These are phyloP conservation scores for Lichenostomus cassidix DNA, from an alignment of 2,113 vertebrate species.

Conservation along the genomic window DNA sequence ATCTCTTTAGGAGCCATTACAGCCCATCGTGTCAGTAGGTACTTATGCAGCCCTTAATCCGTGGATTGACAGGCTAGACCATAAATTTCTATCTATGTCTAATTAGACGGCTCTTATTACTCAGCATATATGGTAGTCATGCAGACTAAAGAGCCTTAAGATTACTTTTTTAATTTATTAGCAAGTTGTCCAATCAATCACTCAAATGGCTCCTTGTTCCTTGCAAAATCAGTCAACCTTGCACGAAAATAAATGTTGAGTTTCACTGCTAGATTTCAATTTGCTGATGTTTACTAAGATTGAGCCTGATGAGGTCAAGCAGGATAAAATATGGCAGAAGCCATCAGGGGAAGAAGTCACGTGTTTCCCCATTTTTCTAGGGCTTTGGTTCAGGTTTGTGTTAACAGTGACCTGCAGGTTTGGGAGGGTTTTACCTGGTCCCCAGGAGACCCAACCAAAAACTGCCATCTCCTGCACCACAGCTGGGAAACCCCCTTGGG, in stretches of 20 bases:
- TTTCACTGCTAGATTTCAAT: neutral
- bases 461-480: neutral
- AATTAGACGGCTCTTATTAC: slow-evolving; percentile 49
- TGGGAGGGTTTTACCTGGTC: neutral
- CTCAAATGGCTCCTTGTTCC: neutral
- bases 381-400: neutral
- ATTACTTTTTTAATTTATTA: slow-evolving; percentile 17
- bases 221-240: neutral
- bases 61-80: slow-evolving; percentile 36
- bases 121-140: neutral
- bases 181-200: neutral
- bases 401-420: fast-evolving
- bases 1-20: slow-evolving; percentile 54
- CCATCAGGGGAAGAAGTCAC: neutral
- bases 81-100: slow-evolving; percentile 40
- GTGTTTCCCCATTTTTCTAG: neutral
- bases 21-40: slow-evolving; percentile 34
- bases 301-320: neutral
- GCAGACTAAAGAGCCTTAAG: neutral
- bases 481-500: neutral
- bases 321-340: neutral
- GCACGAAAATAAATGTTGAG: neutral
- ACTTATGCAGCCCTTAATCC: slow-evolving; percentile 44
- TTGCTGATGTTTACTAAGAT: neutral
- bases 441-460: neutral